These are phyloP conservation scores for Andinoacara biseriatus DNA, from an alignment of 2,113 vertebrate genomes.

Conservation along the genomic window DNA sequence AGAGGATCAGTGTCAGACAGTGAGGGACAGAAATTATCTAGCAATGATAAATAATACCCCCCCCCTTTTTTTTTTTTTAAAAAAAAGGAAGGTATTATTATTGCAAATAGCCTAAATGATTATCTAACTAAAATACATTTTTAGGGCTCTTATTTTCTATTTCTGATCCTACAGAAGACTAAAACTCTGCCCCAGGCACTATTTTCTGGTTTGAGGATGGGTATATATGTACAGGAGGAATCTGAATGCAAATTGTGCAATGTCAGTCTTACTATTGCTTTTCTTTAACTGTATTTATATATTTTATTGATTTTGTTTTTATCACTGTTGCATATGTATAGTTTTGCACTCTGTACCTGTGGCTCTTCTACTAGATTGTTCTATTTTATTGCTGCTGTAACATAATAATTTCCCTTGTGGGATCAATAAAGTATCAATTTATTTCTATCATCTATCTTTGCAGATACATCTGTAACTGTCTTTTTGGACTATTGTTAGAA, in stretches of 20 bases:
- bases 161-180: neutral
- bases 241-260: too few relatives aligned
- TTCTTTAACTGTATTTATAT: too few relatives aligned
- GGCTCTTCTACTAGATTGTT: too few relatives aligned
- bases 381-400: too few relatives aligned
- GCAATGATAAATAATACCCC: neutral
- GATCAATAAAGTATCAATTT: too few relatives aligned
- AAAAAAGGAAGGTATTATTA: neutral
- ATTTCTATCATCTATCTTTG: neutral
- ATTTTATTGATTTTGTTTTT: too few relatives aligned
- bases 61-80: neutral
- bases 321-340: too few relatives aligned
- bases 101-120: neutral
- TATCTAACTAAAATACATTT: neutral
- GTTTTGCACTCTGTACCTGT: too few relatives aligned
- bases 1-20: constrained; percentile 7
- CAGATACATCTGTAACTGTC: neutral
- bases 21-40: neutral
- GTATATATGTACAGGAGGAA: too few relatives aligned
- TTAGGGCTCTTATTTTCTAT: neutral
- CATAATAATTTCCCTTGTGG: too few relatives aligned
- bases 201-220: neutral
- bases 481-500: neutral
- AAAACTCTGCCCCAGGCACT: neutral
- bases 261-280: too few relatives aligned